phyloP scores from a whole-genome alignment of 1,140 invertebrate genomes.

The Cydia pomonella region DNA sequence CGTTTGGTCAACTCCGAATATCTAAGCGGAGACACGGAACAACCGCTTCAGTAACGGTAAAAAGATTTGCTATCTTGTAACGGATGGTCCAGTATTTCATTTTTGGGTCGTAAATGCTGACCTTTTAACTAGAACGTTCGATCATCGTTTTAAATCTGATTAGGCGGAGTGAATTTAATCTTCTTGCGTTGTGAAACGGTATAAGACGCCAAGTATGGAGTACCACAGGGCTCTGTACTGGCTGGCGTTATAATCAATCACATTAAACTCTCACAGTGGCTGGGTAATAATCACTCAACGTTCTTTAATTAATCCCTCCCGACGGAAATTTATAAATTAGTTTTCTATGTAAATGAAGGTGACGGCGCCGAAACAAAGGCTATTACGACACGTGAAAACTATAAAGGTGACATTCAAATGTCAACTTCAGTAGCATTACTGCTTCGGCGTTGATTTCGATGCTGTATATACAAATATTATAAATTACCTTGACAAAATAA shows the following conservation, averaged over 20 bases:
- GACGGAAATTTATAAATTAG: conserved; percentile 12
- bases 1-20: not conserved
- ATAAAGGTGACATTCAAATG: not conserved
- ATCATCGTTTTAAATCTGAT: conserved; percentile 32
- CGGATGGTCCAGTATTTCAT: conserved; percentile 61
- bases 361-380: conserved; percentile 8
- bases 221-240: conserved; percentile 2
- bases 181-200: conserved; percentile 19
- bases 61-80: conserved; percentile 34
- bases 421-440: no score
- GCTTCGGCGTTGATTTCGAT: no score
- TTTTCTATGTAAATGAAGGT: conserved; percentile 19
- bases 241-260: conserved; percentile 8
- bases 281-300: conserved; percentile 8
- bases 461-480: no score
- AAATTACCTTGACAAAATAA: no score
- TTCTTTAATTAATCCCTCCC: conserved; percentile 15
- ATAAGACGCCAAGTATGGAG: conserved; percentile 17
- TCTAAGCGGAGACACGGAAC: not conserved
- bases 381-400: not conserved
- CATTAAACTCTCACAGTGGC: conserved; percentile 14
- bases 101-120: conserved; percentile 36
- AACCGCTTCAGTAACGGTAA: conserved; percentile 60
- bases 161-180: conserved; percentile 27
- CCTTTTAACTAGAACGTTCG: conserved; percentile 32